phyloP scores from a whole-genome alignment of 2,888 invertebrate species.

The Platycheirus rosarum region DNA sequence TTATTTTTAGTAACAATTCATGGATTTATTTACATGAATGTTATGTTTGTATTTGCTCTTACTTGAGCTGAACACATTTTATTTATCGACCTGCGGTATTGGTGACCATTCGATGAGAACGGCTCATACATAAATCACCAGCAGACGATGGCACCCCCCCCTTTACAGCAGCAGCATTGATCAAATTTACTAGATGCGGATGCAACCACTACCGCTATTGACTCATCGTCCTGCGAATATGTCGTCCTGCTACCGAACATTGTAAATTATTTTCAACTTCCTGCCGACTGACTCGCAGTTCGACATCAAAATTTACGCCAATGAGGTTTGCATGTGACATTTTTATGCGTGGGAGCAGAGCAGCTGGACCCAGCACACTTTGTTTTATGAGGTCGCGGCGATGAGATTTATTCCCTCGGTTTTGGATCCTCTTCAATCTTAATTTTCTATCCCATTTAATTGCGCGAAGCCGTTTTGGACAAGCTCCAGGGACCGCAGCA shows the following conservation, averaged over 20 bases:
- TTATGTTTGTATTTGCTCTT: conserved; percentile 50
- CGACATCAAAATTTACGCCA: conserved; percentile 71
- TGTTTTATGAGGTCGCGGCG: conserved; percentile 70
- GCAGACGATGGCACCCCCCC: background rate
- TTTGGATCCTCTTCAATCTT: conserved; percentile 72
- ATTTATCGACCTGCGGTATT: conserved; percentile 73
- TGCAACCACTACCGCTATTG: conserved; percentile 66
- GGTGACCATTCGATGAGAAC: conserved; percentile 74
- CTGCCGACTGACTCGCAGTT: conserved; percentile 24
- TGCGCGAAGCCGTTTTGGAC: conserved; percentile 36
- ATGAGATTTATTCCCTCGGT: conserved; percentile 71
- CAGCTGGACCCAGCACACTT: conserved; percentile 17
- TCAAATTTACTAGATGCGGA: conserved; percentile 72
- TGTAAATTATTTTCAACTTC: conserved; percentile 62
- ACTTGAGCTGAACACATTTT: conserved; percentile 66
- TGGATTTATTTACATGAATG: conserved; percentile 70
- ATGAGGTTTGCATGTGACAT: conserved; percentile 71
- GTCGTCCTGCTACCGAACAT: conserved; percentile 31
- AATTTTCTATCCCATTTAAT: conserved; percentile 73
- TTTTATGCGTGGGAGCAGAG: conserved; percentile 73
- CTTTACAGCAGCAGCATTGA: conserved; percentile 6
- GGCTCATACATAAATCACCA: conserved; percentile 69
- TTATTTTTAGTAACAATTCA: conserved; percentile 71
- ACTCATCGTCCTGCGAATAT: conserved; percentile 51
- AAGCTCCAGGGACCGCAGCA: conserved; percentile 31